Conservation (phyloP, 1,140 invertebrate genomes). For the Saccostrea glomerata region DNA sequence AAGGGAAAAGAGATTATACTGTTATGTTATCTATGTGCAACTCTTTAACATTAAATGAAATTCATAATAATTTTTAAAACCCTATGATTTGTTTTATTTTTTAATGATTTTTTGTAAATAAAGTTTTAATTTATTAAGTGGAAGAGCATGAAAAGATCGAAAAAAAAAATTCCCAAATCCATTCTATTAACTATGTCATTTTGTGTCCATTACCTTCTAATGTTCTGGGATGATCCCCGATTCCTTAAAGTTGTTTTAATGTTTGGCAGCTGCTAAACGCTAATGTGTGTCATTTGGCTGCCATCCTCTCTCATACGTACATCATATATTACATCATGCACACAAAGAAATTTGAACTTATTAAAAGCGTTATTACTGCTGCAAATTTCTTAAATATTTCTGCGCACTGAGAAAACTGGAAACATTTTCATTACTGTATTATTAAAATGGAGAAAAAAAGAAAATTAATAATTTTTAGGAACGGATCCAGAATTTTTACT, state of each 20-base stretch:
- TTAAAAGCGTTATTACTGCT: not conserved
- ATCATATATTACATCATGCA: not conserved
- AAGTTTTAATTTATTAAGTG: no score
- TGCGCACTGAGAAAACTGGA: not conserved
- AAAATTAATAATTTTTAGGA: no score
- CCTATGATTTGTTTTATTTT: no score
- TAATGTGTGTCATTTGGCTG: constrained; percentile 23
- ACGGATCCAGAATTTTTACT: no score
- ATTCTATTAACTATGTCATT: no score
- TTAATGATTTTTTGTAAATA: no score
- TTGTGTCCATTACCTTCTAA: no score
- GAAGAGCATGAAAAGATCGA: no score
- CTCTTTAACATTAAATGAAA: no score
- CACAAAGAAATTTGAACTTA: not conserved
- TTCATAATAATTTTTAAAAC: no score
- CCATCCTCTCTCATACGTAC: not conserved
- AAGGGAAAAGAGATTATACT: not conserved
- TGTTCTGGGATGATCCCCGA: not conserved
- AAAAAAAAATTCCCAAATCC: no score
- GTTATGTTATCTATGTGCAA: not conserved
- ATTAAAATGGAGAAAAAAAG: no score
- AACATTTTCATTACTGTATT: not conserved
- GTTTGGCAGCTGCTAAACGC: not conserved
- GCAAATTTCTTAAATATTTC: constrained; percentile 10
- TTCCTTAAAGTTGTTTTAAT: not conserved